These are phyloP conservation scores for Lasioglossum oenotherae DNA, from an alignment of 2,888 invertebrate genomes.

Conservation along the genomic window DNA sequence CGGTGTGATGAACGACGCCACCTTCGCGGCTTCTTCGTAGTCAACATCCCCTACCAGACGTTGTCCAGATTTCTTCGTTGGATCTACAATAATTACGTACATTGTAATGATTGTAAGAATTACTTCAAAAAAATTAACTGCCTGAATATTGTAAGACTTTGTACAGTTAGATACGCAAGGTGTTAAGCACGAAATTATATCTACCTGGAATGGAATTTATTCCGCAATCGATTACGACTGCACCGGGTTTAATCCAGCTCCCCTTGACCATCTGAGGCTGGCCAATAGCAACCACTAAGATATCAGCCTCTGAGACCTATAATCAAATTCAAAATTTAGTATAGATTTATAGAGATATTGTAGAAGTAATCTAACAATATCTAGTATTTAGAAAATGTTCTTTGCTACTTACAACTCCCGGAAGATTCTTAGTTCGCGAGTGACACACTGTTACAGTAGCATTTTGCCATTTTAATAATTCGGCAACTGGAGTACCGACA, in stretches of 20 bases:
- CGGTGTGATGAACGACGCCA: constrained; percentile 96
- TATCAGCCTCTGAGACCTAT: constrained; percentile 93
- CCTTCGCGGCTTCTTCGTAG: constrained; percentile 91
- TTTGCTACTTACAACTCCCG: constrained; percentile 87
- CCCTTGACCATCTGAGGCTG: constrained; percentile 95
- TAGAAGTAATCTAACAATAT: not conserved
- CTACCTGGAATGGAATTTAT: constrained; percentile 96
- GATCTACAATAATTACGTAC: constrained; percentile 85
- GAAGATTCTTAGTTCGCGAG: constrained; percentile 94
- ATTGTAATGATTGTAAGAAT: not conserved
- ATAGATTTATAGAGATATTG: not conserved
- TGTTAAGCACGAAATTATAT: constrained; percentile 15
- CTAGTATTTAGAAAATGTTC: not conserved
- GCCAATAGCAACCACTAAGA: constrained; percentile 98
- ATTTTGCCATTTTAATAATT: constrained; percentile 97
- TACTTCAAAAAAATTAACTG: not conserved
- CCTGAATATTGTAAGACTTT: not conserved
- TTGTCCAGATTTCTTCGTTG: constrained; percentile 91
- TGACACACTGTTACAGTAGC: constrained; percentile 99
- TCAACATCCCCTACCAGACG: constrained; percentile 98
- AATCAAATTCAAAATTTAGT: constrained; percentile 33
- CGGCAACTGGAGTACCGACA: constrained; percentile 97
- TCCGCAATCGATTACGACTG: constrained; percentile 99
- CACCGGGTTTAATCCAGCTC: constrained; percentile 98
- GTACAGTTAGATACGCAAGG: not conserved